phyloP scores from a whole-genome alignment of 2,888 invertebrate species.

The Acanthoscelides obtectus region DNA sequence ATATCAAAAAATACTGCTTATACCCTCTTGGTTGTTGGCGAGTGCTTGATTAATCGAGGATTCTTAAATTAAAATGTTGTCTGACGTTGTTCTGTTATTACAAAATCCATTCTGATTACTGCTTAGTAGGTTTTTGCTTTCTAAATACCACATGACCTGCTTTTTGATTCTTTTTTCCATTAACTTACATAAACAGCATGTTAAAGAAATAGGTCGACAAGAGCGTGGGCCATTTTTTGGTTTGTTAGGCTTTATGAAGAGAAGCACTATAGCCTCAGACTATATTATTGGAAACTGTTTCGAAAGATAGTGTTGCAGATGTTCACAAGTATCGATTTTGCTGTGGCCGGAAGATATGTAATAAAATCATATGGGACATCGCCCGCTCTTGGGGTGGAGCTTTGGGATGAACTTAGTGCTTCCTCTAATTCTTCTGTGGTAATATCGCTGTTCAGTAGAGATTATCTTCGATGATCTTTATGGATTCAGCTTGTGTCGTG shows the following conservation, averaged over 20 bases:
- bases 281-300: not conserved
- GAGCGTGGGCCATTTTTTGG: not conserved
- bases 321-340: not conserved
- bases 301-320: not conserved
- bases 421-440: not conserved
- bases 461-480: not conserved
- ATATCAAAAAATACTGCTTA: constrained; percentile 5
- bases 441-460: not conserved
- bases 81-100: not conserved
- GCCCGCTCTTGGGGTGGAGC: not conserved
- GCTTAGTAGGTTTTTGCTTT: not conserved
- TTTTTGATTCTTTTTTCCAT: constrained; percentile 2
- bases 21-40: constrained; percentile 3
- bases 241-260: not conserved
- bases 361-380: not conserved
- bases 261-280: not conserved
- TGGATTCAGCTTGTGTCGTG: not conserved
- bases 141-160: not conserved
- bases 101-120: constrained; percentile 2
- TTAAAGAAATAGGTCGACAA: not conserved
- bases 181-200: constrained; percentile 1
- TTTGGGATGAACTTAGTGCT: not conserved
- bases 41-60: constrained; percentile 1
- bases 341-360: not conserved
- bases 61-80: not conserved